A percentile compares a stretch with the other conserved stretches of the same genome.
These are phyloP conservation scores for Drosophila formosana DNA, from an alignment of 2,888 invertebrate genomes.

Conservation along the genomic window DNA sequence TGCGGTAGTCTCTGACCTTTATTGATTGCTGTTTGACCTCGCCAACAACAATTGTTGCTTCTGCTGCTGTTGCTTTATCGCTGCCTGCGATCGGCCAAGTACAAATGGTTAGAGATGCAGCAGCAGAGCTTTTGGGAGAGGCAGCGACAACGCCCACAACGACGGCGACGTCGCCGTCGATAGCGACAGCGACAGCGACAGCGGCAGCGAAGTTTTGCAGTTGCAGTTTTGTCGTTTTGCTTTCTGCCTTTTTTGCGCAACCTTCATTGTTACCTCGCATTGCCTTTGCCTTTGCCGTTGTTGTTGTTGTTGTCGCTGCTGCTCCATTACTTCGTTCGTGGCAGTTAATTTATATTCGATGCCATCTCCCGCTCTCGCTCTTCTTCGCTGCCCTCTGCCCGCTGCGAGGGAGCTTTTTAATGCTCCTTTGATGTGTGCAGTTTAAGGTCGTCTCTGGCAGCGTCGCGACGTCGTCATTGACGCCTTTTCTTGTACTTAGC, in stretches of 20 bases:
- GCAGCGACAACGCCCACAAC: conserved; percentile 57
- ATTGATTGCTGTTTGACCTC: conserved; percentile 84
- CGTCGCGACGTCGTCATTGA: conserved; percentile 65
- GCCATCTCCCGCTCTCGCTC: conserved; percentile 53
- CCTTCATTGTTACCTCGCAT: conserved; percentile 51
- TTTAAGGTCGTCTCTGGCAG: conserved; percentile 53
- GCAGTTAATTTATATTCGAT: conserved; percentile 78
- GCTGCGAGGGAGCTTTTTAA: conserved; percentile 30
- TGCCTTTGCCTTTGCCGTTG: conserved; percentile 21
- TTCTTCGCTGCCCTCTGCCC: conserved; percentile 11
- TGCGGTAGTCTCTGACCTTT: conserved; percentile 82
- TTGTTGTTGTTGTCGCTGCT: conserved; percentile 51
- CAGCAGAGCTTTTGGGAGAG: conserved; percentile 20
- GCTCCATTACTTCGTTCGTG: conserved; percentile 74
- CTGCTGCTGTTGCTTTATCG: conserved; percentile 61
- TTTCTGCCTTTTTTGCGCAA: conserved; percentile 65
- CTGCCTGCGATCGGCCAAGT: conserved; percentile 77
- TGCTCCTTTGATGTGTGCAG: conserved; percentile 60
- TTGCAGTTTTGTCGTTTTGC: conserved; percentile 66
- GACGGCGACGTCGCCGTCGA: conserved; percentile 23
- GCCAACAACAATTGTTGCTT: conserved; percentile 63
- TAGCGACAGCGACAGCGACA: conserved; percentile 10
- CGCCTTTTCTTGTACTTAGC: conserved; percentile 69
- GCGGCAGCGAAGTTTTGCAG: conserved; percentile 27
- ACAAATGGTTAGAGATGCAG: conserved; percentile 66